Percentiles rank a stretch among this genome's conserved stretches.
phyloP scores from a whole-genome alignment of 2,113 vertebrate species.

The Toxotes jaculatrix region DNA sequence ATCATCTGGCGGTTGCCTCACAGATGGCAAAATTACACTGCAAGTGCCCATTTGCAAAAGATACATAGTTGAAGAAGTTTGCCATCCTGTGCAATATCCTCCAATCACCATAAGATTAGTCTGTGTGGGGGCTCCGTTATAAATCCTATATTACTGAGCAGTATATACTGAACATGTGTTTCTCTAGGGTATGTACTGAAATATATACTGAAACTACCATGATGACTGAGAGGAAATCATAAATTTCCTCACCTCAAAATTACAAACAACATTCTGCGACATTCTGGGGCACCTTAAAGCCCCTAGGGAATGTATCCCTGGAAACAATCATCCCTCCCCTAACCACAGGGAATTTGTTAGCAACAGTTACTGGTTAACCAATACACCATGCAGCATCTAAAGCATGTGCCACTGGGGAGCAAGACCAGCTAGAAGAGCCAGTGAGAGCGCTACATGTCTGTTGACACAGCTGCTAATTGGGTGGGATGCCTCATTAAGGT shows the following conservation, averaged over 20 bases:
- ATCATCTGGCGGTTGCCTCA: not conserved
- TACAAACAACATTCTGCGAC: not conserved
- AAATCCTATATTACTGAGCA: not conserved
- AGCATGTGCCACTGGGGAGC: not conserved
- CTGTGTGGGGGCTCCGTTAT: not conserved
- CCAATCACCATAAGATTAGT: not conserved
- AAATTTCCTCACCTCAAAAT: not conserved
- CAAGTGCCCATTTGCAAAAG: not conserved
- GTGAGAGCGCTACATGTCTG: not conserved
- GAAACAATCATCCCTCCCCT: not conserved
- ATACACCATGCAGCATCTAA: not conserved
- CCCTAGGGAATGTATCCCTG: not conserved
- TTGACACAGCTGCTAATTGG: not conserved
- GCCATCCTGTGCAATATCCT: not conserved
- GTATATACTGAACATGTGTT: not conserved
- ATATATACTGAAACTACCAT: not conserved
- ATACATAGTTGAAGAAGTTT: not conserved
- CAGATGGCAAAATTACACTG: not conserved
- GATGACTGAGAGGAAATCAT: not conserved
- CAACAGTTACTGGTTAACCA: not conserved
- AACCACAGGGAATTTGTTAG: not conserved
- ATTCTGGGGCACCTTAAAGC: not conserved
- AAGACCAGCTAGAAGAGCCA: not conserved
- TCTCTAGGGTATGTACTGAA: not conserved
- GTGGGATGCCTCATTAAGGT: constrained; percentile 8